Percentiles rank a stretch among this genome's conserved stretches.
Evolutionary conservation across 2,113 vertebrate species (phyloP).

Genomic region (Phocoena sinus): DNA sequence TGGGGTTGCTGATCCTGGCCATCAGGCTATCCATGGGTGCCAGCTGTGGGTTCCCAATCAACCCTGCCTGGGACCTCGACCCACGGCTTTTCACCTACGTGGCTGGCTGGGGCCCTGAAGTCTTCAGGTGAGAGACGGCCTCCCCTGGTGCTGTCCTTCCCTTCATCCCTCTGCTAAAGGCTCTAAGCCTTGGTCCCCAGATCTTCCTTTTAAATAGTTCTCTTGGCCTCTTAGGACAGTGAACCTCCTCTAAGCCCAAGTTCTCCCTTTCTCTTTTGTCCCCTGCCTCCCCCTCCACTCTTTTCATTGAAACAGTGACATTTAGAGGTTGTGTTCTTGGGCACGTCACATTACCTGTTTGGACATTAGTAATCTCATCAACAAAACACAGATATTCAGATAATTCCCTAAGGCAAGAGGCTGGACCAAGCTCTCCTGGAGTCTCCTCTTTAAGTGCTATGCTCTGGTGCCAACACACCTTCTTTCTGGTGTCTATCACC

Average conservation of each 20-base stretch:
- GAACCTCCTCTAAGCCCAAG: background rate
- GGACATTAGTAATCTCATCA: background rate
- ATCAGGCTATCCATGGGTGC: slow-evolving; percentile 88
- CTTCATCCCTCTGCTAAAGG: background rate
- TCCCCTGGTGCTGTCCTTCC: slow-evolving; percentile 72
- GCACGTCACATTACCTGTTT: background rate
- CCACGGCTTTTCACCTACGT: slow-evolving; percentile 88
- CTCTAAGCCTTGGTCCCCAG: background rate
- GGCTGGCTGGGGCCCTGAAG: slow-evolving; percentile 90
- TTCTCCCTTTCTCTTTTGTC: background rate
- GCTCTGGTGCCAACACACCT: background rate
- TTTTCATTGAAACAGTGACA: background rate
- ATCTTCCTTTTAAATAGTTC: background rate
- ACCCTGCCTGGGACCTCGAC: slow-evolving; percentile 89
- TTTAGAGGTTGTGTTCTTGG: background rate
- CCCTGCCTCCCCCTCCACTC: background rate
- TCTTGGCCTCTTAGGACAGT: background rate
- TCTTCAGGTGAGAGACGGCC: slow-evolving; percentile 90
- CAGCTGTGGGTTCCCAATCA: slow-evolving; percentile 92
- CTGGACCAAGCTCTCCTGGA: background rate
- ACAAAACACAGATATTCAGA: background rate
- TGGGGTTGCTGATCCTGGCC: slow-evolving; percentile 88
- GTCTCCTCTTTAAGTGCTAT: background rate
- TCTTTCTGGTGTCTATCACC: background rate
- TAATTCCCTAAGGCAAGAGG: background rate